Base-by-base conservation (phyloP, 35 echinoderm and acorn worm species). In the Diadema setosum region DNA sequence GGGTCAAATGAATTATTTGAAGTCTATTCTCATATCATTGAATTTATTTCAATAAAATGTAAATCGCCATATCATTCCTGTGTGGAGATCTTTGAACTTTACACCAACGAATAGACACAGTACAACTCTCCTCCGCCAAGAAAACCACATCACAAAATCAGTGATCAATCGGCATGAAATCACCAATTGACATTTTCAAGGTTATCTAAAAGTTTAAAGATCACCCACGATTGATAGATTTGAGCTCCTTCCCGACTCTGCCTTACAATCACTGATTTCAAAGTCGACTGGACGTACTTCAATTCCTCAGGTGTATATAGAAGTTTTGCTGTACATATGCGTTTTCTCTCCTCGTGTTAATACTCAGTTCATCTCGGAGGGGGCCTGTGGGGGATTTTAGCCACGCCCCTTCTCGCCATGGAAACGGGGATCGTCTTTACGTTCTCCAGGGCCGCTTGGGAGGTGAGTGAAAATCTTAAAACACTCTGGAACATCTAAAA, bases 351-450 rank as follows among this genome's bases (percentile, higher is more conserved):
- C 20, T 84, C 39, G 42, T 41, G 1, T 83, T 48, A 30, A 25
- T 84, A 8, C 48, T 27, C 39, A 93, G 94, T 96, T 42, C 94
- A 96, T 64, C 67, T 96, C 7, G 90, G 94, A 37, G 85, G 94
- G 5, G 94, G 94, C 0, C 43, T 87, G 8, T 87, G 91, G 46
- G 94, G 94, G 30, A 76, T 93, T 2, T 41, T 96, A 1, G 69
- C 86, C 35, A 73, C 60, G 5, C 90, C 94, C 15, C 42, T 96
- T 30, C 86, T 93, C 17, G 61, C 86, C 48, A 44, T 33, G 15
- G 33, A 85, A 4, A 73, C 70, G 15, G 94, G 94, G 9, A 82
- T 96, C 6, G 39, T 96, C 23, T 65, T 81, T 34, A 56, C 32
- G 0, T 84, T 84, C 84, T 56, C 46, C 57, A 63, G 55, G 12